Evolutionary conservation across 1,140 invertebrate genomes (phyloP), one percentile per base, ranked within the genome.

Genomic region (Aphis craccivora): DNA sequence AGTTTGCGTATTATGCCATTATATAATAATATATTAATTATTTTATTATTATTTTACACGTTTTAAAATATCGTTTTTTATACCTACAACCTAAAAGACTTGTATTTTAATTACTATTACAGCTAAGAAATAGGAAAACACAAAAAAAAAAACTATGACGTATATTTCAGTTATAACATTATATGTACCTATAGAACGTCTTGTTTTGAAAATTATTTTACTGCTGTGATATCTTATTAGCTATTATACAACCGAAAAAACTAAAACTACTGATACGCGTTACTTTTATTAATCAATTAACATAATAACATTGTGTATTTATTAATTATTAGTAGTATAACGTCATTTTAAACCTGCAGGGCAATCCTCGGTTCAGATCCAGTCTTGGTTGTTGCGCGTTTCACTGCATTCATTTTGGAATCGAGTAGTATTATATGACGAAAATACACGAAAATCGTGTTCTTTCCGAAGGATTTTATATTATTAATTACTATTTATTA

Each of bases 391-490:
- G 40, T 90, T 55, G 25, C 8, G 22, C 22, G 40, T 86, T 86
- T 86, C 2, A 89, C 30, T 87, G 1, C 25, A n/a, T 3, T 4
- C 30, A 67, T 35, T 76, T 76, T n/a, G 1, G 1, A 20, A n/a
- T 76, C 14, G n/a, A 14, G 4, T 14, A 4, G 60, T 76, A 1
- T 67, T n/a, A n/a, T 76, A 18, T 60, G 43, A 81, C 18, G 2
- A 48, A 91, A 91, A 81, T 91, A 91, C 43, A 25, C 20, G 60
- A 91, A 81, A 91, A 48, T 91, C 90, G 25, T 30, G 90, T 91
- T 91, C n/a, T 0, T 3, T 81, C 35, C 87, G 48, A 89, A 89
- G 87, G 51, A 55, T 89, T 48, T 35, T 8, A 89, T n/a, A 23
- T 30, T 22, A 83, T 81, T 81, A 81, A 40, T 84, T 48, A 51